These are phyloP conservation scores for Meta bourneti DNA, from an alignment of 2,888 invertebrate species.

Conservation along the genomic window DNA sequence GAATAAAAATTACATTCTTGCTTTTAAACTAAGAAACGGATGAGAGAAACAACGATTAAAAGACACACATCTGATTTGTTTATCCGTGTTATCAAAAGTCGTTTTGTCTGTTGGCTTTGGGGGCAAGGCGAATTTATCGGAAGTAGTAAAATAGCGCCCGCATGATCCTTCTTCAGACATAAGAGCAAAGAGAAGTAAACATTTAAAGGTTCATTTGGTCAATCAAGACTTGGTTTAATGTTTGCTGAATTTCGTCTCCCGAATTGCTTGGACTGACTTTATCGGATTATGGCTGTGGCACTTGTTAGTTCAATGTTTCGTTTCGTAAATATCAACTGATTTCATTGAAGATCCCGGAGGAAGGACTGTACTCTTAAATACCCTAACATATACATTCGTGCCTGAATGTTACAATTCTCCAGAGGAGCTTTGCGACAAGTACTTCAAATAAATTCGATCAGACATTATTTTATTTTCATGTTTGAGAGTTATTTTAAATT, in stretches of 20 bases:
- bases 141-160: slow-evolving; percentile 7
- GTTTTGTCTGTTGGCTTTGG: neutral
- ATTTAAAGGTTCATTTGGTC: slow-evolving; percentile 51
- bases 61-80: neutral
- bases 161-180: slow-evolving; percentile 4
- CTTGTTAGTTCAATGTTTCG: slow-evolving; percentile 23
- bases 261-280: slow-evolving; percentile 18
- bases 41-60: neutral
- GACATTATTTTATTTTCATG: too few relatives aligned
- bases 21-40: neutral
- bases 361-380: neutral
- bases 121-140: neutral
- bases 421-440: too few relatives aligned
- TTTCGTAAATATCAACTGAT: slow-evolving; percentile 46
- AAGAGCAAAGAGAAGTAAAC: slow-evolving; percentile 17
- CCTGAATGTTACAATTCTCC: neutral
- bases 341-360: slow-evolving; percentile 7
- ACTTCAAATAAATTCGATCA: too few relatives aligned
- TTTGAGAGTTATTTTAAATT: too few relatives aligned
- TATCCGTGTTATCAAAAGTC: neutral
- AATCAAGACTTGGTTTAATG: slow-evolving; percentile 32
- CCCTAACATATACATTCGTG: neutral
- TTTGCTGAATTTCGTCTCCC: slow-evolving; percentile 23
- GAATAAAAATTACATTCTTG: too few relatives aligned
- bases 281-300: neutral